Evolutionary conservation across 2,113 vertebrate genomes (phyloP).

Genomic region (Oreochromis niloticus): DNA sequence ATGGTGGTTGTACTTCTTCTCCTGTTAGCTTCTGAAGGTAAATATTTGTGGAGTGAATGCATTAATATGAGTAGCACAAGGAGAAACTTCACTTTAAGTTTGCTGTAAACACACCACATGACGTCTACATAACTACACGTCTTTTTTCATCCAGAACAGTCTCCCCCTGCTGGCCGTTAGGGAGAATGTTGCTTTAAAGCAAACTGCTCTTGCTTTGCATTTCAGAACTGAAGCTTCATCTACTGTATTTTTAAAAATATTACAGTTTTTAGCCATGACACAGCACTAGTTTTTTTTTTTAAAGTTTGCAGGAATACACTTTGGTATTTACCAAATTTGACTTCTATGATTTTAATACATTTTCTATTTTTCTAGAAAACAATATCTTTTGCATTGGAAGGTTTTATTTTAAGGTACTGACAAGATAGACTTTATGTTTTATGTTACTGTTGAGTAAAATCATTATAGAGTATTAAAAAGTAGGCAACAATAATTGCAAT

Average conservation of each 20-base stretch:
- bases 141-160: not conserved
- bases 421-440: not conserved
- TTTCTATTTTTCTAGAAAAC: not conserved
- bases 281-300: not conserved
- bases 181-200: not conserved
- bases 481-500: not conserved
- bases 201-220: not conserved
- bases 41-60: not conserved
- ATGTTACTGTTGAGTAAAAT: not conserved
- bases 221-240: not conserved
- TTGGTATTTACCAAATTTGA: not conserved
- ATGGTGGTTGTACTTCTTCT: not conserved
- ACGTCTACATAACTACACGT: not conserved
- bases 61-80: not conserved
- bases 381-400: not conserved
- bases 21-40: not conserved
- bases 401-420: not conserved
- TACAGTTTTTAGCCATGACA: not conserved
- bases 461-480: fast-evolving
- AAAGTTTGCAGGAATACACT: fast-evolving
- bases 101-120: not conserved
- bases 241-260: not conserved
- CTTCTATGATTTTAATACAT: not conserved
- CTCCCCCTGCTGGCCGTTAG: not conserved
- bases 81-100: not conserved